phyloP scores from a whole-genome alignment of 2,113 vertebrate species.

The Amazona guildingii region DNA sequence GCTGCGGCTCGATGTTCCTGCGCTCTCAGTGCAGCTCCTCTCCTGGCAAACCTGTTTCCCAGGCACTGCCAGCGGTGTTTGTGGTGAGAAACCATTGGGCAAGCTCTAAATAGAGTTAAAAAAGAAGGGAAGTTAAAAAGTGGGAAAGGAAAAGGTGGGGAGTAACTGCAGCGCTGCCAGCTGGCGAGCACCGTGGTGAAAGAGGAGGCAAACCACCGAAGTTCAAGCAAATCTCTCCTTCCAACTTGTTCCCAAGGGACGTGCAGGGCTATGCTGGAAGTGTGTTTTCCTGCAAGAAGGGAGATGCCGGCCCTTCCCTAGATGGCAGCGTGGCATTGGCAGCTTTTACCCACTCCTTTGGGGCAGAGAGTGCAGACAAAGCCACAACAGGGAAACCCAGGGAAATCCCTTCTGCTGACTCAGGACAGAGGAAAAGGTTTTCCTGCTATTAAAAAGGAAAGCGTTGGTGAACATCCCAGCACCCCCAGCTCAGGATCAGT shows the following conservation, averaged over 20 bases:
- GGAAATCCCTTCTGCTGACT: constrained; percentile 1
- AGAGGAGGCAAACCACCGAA: not conserved
- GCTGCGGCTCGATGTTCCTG: rapidly evolving
- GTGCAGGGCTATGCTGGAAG: rapidly evolving
- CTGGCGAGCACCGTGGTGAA: rapidly evolving
- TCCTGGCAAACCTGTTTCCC: not conserved
- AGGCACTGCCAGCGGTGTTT: rapidly evolving
- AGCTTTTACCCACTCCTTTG: not conserved
- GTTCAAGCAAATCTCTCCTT: not conserved
- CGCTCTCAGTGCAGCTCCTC: not conserved
- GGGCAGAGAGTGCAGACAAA: not conserved
- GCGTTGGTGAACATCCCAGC: not conserved
- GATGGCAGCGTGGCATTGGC: not conserved
- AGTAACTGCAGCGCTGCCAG: not conserved
- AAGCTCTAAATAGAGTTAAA: not conserved
- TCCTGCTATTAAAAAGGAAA: not conserved
- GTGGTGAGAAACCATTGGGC: not conserved
- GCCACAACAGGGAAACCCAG: rapidly evolving
- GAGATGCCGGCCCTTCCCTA: not conserved
- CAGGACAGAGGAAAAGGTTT: not conserved
- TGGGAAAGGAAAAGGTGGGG: not conserved
- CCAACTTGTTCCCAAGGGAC: not conserved
- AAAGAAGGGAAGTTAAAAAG: not conserved
- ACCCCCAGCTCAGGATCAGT: not conserved
- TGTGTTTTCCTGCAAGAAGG: not conserved